These are phyloP conservation scores for Peromyscus attwateri DNA, from an alignment of 2,797 vertebrate species.

Conservation along the genomic window DNA sequence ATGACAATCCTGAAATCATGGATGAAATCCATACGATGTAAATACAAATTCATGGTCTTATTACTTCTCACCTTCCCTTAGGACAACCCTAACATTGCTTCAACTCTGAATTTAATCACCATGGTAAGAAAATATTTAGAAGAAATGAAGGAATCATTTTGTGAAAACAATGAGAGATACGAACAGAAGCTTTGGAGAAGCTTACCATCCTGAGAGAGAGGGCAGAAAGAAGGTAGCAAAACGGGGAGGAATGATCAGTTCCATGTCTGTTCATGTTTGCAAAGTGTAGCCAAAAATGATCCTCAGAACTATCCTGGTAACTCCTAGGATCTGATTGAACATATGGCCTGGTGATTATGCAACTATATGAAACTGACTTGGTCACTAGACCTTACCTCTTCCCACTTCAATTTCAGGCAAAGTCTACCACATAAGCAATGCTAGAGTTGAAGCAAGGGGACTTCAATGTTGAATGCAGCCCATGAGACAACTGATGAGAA, in stretches of 20 bases:
- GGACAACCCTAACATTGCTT: background rate
- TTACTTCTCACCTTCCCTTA: background rate
- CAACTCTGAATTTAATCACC: slow-evolving; percentile 19
- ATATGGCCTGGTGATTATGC: background rate
- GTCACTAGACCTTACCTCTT: background rate
- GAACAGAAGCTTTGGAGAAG: background rate
- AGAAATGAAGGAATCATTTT: background rate
- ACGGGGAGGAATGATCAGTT: background rate
- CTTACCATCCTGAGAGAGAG: background rate
- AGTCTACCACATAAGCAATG: background rate
- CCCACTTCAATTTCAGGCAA: background rate
- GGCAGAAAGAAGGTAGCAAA: background rate
- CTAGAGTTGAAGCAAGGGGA: background rate
- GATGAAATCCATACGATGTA: background rate
- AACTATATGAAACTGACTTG: background rate
- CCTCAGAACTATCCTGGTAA: background rate
- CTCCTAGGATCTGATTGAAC: background rate
- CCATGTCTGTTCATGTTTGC: background rate
- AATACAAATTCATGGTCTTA: background rate
- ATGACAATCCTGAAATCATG: background rate
- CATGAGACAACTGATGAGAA: background rate
- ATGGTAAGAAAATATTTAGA: background rate
- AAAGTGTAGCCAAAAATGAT: background rate
- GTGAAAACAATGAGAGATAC: background rate
- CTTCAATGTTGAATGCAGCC: background rate